Base-by-base conservation (phyloP, 2,888 invertebrate genomes). In the Tenthredo amoena region DNA sequence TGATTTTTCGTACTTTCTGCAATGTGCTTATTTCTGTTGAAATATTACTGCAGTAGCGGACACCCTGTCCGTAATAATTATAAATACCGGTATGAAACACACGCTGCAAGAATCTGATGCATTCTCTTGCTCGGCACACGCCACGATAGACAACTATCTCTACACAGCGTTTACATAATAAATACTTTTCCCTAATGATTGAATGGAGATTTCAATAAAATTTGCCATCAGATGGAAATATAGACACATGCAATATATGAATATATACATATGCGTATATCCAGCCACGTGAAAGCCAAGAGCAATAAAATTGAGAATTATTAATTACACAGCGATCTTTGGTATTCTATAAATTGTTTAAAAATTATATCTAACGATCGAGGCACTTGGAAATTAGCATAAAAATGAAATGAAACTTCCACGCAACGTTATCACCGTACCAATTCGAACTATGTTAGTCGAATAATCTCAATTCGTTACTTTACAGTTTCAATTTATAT, bases 61-160 rank as follows among this genome's bases (percentile, higher is more conserved):
- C 50, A 34, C 58, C 79, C 37, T 34, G 79, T 79, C 7, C n/a
- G n/a, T 21, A 77, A 34, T 34, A 68, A 68, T 68, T 68, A 68
- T 68, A 68, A 34, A 31, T 68, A 26, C 40, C 40, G 26, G 34
- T 62, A 81, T 62, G 37, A 62, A 34, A 37, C 21, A 58, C 15
- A 37, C 58, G 62, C 40, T 40, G 26, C 15, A 81, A 62, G 81
- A 81, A 81, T 81, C 10, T 62, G 62, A 37, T 37, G 79, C 79
- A 81, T 81, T 81, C 79, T 81, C 40, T 58, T n/a, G 15, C 43
- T 31, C 18, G 74, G 79, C 37, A 81, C 58, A 58, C 58, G 58
- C 79, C 58, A 26, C 37, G 58, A n/a, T 87, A 88, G 85, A 90
- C 91, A 91, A 91, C 92, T 92, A 92, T 92, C 92, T 91, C 91